Evolutionary conservation across 2,888 invertebrate genomes (phyloP).

Genomic region (Dilophus febrilis): DNA sequence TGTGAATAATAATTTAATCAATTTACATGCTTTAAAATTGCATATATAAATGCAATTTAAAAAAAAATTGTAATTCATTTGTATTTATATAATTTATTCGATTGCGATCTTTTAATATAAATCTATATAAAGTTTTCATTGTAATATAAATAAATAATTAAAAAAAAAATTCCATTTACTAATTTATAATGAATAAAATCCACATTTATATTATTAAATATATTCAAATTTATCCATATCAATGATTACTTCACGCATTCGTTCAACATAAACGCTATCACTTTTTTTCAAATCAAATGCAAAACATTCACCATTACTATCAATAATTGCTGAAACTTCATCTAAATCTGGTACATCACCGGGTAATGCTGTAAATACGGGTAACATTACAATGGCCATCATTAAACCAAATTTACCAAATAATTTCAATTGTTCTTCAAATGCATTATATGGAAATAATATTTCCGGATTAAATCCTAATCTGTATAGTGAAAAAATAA

Average conservation of each 20-base stretch:
- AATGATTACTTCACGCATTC: conserved; percentile 20
- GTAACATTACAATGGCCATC: conserved; percentile 21
- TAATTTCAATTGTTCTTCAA: conserved; percentile 17
- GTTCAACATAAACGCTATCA: conserved; percentile 12
- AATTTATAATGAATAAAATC: too few species aligned
- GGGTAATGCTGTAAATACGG: conserved; percentile 18
- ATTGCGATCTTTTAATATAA: too few species aligned
- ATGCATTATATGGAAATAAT: conserved; percentile 16
- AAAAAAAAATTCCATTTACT: too few species aligned
- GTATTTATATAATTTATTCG: too few species aligned
- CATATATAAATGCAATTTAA: too few species aligned
- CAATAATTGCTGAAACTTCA: conserved; percentile 8
- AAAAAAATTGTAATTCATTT: too few species aligned
- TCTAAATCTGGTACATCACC: conserved; percentile 22
- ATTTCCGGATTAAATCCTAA: conserved; percentile 16
- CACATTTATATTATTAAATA: too few species aligned
- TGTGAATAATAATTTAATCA: too few species aligned
- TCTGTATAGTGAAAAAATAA: conserved; percentile 12
- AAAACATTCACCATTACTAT: not conserved
- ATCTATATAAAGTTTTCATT: too few species aligned
- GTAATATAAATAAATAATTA: too few species aligned
- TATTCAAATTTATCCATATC: conserved; percentile 19
- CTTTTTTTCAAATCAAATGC: conserved; percentile 4
- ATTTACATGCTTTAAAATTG: too few species aligned
- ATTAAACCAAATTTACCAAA: conserved; percentile 20